Evolutionary conservation across 2,888 invertebrate species (phyloP).

Genomic region (Luffia ferchaultella): DNA sequence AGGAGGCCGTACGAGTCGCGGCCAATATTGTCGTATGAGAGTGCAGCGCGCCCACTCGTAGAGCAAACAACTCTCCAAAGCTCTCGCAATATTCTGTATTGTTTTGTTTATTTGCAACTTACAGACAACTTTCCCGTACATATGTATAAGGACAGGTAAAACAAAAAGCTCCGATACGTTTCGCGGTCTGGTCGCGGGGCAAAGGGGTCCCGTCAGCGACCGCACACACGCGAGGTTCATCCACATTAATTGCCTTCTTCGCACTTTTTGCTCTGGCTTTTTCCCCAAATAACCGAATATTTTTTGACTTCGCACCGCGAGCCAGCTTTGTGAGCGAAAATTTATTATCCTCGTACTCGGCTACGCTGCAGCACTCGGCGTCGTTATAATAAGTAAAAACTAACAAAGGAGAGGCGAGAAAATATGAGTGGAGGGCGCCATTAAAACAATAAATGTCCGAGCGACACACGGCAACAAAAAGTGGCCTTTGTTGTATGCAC

Average conservation of each 20-base stretch:
- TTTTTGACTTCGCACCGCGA: neutral
- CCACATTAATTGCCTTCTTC: neutral
- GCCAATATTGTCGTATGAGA: neutral
- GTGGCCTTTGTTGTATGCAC: neutral
- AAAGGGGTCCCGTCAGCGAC: neutral
- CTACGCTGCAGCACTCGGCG: neutral
- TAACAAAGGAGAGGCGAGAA: slow-evolving; percentile 27
- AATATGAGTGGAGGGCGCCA: slow-evolving; percentile 39
- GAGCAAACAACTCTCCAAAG: neutral
- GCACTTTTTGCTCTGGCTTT: neutral
- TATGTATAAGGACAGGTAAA: too few relatives aligned
- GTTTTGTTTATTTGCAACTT: neutral
- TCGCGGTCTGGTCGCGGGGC: neutral
- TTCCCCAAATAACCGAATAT: neutral
- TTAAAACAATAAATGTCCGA: slow-evolving; percentile 43
- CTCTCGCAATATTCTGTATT: neutral
- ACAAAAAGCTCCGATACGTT: too few relatives aligned
- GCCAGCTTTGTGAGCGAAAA: slow-evolving; percentile 2
- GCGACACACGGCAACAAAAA: neutral
- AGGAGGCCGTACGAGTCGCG: neutral
- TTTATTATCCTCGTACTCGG: slow-evolving; percentile 6
- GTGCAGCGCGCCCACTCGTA: neutral
- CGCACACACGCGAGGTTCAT: neutral
- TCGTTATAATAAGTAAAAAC: slow-evolving; percentile 43
- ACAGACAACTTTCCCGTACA: too few relatives aligned